Conservation (phyloP, 2,888 invertebrate species). For the Venustoraphidia nigricollis region DNA sequence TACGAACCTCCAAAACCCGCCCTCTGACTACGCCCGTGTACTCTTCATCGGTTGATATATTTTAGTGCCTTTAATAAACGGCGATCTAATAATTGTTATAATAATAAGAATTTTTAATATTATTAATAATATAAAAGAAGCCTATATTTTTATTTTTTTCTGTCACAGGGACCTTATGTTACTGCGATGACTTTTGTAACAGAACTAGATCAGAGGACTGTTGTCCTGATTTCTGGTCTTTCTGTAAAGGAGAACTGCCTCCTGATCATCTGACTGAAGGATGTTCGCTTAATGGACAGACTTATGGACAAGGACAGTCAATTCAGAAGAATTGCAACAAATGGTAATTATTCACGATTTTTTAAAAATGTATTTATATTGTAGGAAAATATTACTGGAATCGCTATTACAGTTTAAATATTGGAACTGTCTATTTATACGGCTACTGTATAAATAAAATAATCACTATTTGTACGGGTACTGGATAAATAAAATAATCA, state of each 20-base stretch:
- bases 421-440: too few species aligned
- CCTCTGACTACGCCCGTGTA: too few species aligned
- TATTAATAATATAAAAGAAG: background rate
- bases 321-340: slow-evolving; percentile 53
- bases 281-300: slow-evolving; percentile 37
- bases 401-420: too few species aligned
- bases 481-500: too few species aligned
- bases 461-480: too few species aligned
- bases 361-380: background rate
- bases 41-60: too few species aligned
- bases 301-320: slow-evolving; percentile 34
- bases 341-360: slow-evolving; percentile 40
- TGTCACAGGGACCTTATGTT: slow-evolving; percentile 63
- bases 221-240: slow-evolving; percentile 77
- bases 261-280: slow-evolving; percentile 19
- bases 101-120: background rate
- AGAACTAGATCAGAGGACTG: slow-evolving; percentile 62
- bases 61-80: too few species aligned
- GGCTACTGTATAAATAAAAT: too few species aligned
- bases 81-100: background rate
- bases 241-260: slow-evolving; percentile 41
- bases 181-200: slow-evolving; percentile 90
- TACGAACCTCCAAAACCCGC: too few species aligned
- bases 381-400: background rate
- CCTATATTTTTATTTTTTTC: background rate